phyloP scores from a whole-genome alignment of 1,140 invertebrate species.

The Cyrtorhinus lividipennis region DNA sequence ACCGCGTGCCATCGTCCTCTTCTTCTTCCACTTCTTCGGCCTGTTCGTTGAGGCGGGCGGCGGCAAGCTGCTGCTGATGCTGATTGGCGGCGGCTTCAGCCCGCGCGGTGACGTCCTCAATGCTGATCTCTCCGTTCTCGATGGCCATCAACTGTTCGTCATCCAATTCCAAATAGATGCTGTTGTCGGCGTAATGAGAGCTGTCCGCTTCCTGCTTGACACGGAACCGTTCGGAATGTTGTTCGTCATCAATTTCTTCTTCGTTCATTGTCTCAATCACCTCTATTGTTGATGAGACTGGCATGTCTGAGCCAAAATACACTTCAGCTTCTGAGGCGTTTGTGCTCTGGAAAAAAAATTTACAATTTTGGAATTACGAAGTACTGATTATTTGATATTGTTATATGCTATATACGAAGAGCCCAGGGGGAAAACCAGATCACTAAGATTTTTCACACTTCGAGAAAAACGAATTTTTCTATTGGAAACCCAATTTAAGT shows the following conservation, averaged over 20 bases:
- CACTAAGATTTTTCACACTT: no score
- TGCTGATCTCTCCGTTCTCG: not conserved
- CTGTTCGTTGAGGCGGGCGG: not conserved
- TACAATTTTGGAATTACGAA: no score
- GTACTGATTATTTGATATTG: no score
- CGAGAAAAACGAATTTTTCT: no score
- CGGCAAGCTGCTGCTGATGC: not conserved
- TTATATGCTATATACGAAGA: no score
- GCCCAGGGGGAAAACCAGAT: no score
- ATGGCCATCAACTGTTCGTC: not conserved
- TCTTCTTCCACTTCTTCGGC: not conserved
- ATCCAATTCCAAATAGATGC: not conserved
- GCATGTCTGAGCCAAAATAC: conserved; percentile 5
- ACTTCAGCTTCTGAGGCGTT: not conserved
- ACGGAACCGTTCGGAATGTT: not conserved
- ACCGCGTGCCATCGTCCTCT: not conserved
- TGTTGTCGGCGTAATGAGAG: not conserved
- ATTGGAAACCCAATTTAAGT: no score
- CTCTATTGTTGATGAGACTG: not conserved
- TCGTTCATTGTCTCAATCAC: not conserved
- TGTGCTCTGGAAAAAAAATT: not conserved
- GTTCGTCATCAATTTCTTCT: not conserved
- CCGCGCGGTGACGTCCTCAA: not conserved
- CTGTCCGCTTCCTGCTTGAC: not conserved
- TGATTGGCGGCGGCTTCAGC: not conserved